Evolutionary conservation across 2,888 invertebrate genomes (phyloP).

Genomic region (Epiblema foenella): DNA sequence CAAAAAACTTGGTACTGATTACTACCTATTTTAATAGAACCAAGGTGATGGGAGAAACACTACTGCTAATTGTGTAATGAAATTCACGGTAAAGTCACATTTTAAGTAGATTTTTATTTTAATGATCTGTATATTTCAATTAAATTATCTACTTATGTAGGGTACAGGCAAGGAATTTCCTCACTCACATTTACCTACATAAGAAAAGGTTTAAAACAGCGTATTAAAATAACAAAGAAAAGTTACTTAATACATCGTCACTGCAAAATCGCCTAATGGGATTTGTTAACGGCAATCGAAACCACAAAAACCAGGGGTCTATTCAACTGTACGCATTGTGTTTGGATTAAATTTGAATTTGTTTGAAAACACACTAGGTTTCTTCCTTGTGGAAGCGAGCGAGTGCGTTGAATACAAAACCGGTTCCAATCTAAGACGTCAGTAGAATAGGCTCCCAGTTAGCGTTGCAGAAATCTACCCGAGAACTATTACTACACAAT

Average conservation of each 20-base stretch:
- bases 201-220: background rate
- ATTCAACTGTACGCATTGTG: background rate
- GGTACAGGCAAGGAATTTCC: too few relatives aligned
- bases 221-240: background rate
- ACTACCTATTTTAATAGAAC: conserved; percentile 18
- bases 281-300: conserved; percentile 17
- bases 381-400: background rate
- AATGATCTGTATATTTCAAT: too few relatives aligned
- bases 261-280: conserved; percentile 22
- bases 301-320: conserved; percentile 16
- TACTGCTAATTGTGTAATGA: background rate
- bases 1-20: conserved; percentile 23
- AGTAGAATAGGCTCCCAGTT: conserved; percentile 4
- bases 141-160: too few relatives aligned
- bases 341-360: background rate
- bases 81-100: background rate
- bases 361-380: background rate
- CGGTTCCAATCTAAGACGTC: background rate
- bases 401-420: background rate
- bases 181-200: too few relatives aligned
- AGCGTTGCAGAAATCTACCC: conserved; percentile 6
- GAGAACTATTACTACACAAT: conserved; percentile 17
- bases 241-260: conserved; percentile 17
- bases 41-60: conserved; percentile 4
- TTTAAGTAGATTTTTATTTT: too few relatives aligned